phyloP scores from a whole-genome alignment of 2,888 invertebrate genomes.

The Mesopsocus fuscifrons region DNA sequence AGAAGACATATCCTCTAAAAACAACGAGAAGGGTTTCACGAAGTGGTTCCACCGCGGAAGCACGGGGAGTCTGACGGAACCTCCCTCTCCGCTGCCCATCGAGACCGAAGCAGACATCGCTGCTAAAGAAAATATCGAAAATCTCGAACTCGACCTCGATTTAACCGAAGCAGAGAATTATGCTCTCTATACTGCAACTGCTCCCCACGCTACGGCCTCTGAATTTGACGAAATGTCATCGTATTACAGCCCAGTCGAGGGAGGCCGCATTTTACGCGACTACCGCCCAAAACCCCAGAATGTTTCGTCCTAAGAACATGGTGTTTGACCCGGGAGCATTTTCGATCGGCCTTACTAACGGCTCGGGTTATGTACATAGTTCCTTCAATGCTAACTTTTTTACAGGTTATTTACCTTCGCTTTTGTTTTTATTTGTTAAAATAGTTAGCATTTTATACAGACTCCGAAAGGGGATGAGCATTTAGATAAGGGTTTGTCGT shows the following conservation, averaged over 20 bases:
- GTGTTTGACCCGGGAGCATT: too few relatives aligned
- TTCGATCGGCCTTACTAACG: too few relatives aligned
- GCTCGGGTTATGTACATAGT: too few relatives aligned
- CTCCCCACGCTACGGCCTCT: slow-evolving; percentile 68
- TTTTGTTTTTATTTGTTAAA: too few relatives aligned
- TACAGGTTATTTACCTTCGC: too few relatives aligned
- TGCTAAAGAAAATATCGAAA: slow-evolving; percentile 12
- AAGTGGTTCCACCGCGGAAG: slow-evolving; percentile 5
- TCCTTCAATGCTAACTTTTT: slow-evolving; percentile 11
- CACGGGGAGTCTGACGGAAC: background rate
- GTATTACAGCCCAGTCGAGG: slow-evolving; percentile 71
- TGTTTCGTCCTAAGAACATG: slow-evolving; percentile 7
- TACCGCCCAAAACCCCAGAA: background rate
- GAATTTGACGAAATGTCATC: slow-evolving; percentile 79
- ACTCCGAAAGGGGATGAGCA: too few relatives aligned
- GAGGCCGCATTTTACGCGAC: slow-evolving; percentile 38
- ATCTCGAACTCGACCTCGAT: slow-evolving; percentile 35
- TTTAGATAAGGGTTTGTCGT: too few relatives aligned
- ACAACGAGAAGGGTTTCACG: background rate
- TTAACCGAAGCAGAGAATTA: slow-evolving; percentile 77
- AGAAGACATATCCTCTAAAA: slow-evolving; percentile 4
- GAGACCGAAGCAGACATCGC: slow-evolving; percentile 1
- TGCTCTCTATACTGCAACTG: slow-evolving; percentile 68
- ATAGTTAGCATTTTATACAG: too few relatives aligned
- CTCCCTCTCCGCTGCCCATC: slow-evolving; percentile 2